Conservation (phyloP, 2,113 vertebrate genomes). For the Zosterops hypoxanthus region DNA sequence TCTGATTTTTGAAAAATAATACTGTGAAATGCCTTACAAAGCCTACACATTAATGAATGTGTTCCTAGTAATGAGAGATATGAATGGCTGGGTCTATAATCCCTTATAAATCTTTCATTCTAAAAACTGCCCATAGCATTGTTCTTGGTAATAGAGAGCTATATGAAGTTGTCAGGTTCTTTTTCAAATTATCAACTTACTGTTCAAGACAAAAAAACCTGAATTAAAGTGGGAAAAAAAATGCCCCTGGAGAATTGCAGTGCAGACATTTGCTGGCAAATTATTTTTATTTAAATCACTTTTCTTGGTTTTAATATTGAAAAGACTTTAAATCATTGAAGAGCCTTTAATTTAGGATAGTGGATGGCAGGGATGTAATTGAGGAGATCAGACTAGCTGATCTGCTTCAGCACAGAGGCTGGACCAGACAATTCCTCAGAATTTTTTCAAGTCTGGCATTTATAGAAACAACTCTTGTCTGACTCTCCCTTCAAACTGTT, state of each 20-base stretch:
- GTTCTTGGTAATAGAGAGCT: neutral
- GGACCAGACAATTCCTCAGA: neutral
- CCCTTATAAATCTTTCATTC: constrained; percentile 13
- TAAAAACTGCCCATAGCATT: constrained; percentile 14
- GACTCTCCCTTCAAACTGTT: neutral
- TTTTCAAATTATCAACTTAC: neutral
- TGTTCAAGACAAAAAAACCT: neutral
- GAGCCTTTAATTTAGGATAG: constrained; percentile 43
- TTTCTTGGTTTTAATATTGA: constrained; percentile 42
- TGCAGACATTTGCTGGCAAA: neutral
- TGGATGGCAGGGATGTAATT: neutral
- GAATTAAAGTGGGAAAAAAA: neutral
- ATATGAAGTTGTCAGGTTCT: neutral
- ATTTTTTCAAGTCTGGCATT: neutral
- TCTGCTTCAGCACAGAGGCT: neutral
- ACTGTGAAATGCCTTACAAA: neutral
- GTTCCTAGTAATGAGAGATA: neutral
- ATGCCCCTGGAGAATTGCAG: neutral
- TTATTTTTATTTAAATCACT: constrained; percentile 47
- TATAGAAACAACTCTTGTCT: neutral
- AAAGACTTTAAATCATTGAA: constrained; percentile 21
- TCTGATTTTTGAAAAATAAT: neutral
- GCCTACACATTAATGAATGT: neutral
- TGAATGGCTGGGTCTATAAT: neutral
- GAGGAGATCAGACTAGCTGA: neutral